Percentiles rank a stretch among this genome's conserved stretches.
Conservation (phyloP, 2,797 vertebrate genomes). For the Thripadectes ignobilis region DNA sequence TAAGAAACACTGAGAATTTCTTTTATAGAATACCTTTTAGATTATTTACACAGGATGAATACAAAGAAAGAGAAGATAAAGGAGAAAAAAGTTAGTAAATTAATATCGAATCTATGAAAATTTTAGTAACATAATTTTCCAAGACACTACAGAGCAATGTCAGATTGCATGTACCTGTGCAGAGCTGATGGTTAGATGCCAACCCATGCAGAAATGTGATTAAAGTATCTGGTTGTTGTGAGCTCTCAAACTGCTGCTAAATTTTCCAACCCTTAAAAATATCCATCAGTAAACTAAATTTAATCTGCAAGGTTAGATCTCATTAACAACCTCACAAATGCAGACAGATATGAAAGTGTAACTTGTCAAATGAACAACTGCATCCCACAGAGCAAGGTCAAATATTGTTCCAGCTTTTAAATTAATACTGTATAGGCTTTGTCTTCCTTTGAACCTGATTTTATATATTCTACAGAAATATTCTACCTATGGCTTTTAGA, state of each 20-base stretch:
- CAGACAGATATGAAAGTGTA: neutral
- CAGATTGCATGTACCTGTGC: neutral
- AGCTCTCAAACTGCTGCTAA: neutral
- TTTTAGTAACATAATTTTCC: neutral
- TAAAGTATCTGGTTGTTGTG: neutral
- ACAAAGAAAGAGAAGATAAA: neutral
- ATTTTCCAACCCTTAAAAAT: neutral
- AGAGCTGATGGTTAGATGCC: neutral
- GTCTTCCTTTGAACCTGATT: constrained; percentile 32
- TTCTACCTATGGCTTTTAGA: neutral
- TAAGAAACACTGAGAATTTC: neutral
- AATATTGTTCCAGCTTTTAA: constrained; percentile 14
- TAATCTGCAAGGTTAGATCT: neutral
- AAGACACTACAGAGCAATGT: neutral
- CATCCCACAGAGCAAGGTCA: constrained; percentile 15
- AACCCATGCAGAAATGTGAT: neutral
- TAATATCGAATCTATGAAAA: neutral
- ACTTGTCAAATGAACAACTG: neutral
- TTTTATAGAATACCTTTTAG: neutral
- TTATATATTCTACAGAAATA: constrained; percentile 22
- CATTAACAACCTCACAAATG: neutral
- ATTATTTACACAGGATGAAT: neutral
- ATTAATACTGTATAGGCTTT: constrained; percentile 36
- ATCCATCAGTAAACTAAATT: neutral
- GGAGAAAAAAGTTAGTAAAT: neutral